These are phyloP conservation scores for Sinodicranocentrus sp. DNA, from an alignment of 2,888 invertebrate species.

Conservation along the genomic window DNA sequence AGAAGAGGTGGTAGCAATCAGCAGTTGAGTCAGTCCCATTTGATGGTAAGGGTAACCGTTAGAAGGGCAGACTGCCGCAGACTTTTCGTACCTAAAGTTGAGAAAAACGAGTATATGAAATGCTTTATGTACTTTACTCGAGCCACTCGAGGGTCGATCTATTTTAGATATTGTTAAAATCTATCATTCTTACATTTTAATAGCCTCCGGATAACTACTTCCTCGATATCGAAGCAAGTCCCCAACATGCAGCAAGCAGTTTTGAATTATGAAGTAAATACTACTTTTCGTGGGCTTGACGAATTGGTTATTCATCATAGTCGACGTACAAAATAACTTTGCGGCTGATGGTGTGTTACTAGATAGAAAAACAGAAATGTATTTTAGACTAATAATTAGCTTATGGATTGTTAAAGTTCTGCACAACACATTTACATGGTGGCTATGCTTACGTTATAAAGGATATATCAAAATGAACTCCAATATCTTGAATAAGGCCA, in stretches of 20 bases:
- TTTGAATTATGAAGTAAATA: slow-evolving; percentile 89
- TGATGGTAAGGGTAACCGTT: slow-evolving; percentile 95
- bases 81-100: slow-evolving; percentile 82
- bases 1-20: slow-evolving; percentile 86
- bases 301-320: slow-evolving; percentile 64
- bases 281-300: slow-evolving; percentile 73
- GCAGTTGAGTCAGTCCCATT: slow-evolving; percentile 81
- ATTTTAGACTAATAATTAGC: no score
- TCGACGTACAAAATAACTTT: slow-evolving; percentile 72
- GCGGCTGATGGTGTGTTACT: slow-evolving; percentile 77
- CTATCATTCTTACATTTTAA: slow-evolving; percentile 83
- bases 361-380: slow-evolving; percentile 42
- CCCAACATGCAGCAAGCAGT: slow-evolving; percentile 92
- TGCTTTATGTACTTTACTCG: no score
- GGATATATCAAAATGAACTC: slow-evolving; percentile 76
- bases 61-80: slow-evolving; percentile 80
- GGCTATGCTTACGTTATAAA: slow-evolving; percentile 73
- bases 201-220: slow-evolving; percentile 88
- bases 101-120: no score
- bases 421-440: no score
- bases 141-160: no score
- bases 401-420: no score
- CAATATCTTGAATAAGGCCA: slow-evolving; percentile 76
- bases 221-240: slow-evolving; percentile 91
- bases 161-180: neutral